phyloP scores from a whole-genome alignment of 2,113 vertebrate genomes.

The Corydoras maculifer region DNA sequence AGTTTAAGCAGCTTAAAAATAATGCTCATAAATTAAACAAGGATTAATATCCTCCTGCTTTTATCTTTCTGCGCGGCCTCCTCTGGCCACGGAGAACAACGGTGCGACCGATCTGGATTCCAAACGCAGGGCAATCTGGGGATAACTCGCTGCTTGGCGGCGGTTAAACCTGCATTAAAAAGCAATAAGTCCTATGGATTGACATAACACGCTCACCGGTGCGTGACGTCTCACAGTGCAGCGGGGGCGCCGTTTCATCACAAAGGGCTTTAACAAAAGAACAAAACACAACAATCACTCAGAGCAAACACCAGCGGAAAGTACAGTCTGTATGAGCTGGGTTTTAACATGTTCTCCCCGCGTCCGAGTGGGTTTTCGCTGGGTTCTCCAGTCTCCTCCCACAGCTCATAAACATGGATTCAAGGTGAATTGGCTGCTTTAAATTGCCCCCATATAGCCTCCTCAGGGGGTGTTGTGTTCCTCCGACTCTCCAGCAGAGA shows the following conservation, averaged over 20 bases:
- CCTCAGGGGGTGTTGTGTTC: too few relatives aligned
- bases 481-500: too few relatives aligned
- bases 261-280: background rate
- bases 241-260: background rate
- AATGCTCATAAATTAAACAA: too few relatives aligned
- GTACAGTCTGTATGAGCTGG: too few relatives aligned
- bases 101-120: background rate
- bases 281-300: constrained; percentile 10
- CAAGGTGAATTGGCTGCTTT: too few relatives aligned
- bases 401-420: too few relatives aligned
- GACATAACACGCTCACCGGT: constrained; percentile 1
- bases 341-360: too few relatives aligned
- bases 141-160: background rate
- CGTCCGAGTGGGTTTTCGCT: too few relatives aligned
- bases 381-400: too few relatives aligned
- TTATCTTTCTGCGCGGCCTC: background rate
- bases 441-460: too few relatives aligned
- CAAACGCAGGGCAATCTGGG: background rate
- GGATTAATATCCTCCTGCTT: background rate
- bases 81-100: background rate
- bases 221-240: constrained; percentile 6
- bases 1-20: too few relatives aligned
- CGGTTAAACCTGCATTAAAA: constrained; percentile 14
- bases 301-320: background rate
- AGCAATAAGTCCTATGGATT: constrained; percentile 7